Evolutionary conservation across 2,888 invertebrate species (phyloP), one percentile per base, ranked within the genome.

Genomic region (Drosophila quasianomalipes): DNA sequence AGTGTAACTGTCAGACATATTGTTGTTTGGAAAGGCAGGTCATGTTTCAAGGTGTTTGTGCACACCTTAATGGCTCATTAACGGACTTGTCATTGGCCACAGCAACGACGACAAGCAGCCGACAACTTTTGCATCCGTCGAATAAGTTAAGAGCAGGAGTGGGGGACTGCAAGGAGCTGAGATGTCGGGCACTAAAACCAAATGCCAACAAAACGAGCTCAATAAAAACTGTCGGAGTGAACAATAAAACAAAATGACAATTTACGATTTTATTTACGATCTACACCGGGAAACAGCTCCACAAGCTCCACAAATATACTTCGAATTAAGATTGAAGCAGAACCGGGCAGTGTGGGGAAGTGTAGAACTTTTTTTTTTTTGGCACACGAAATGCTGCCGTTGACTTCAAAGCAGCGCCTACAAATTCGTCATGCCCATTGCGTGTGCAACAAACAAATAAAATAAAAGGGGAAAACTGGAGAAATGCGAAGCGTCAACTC

Each of bases 221-320:
- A 85, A 87, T 87, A 87, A 87, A 87, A 87, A 85, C 91, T 82
- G 88, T 85, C 89, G 76, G 28, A 57, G 74, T 70, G 71, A 73
- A 85, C 85, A 87, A 89, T 87, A 87, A 87, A 87, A 87, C 87
- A 87, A 87, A 87, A 82, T 87, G 85, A 81, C 91, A 87, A 87
- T 87, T 87, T 89, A 89, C 90, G 83, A 84, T 78, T 85, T 90
- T 90, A 89, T 87, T 87, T 91, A 91, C 91, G 91, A 87, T 75
- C 82, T 67, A 70, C 76, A 67, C 54, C 16, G n/a, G 22, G 14
- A 0, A 19, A 28, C 37, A 61, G 69, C 67, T 62, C 66, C 47
- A 49, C 59, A 60, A 39, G 54, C 44, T 60, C 53, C 16, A 22
- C 19, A 16, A 22, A 7, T 19, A 26, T 35, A 37, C 58, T 33